Conservation (phyloP, 2,113 vertebrate species). For the Cathartes aura region DNA sequence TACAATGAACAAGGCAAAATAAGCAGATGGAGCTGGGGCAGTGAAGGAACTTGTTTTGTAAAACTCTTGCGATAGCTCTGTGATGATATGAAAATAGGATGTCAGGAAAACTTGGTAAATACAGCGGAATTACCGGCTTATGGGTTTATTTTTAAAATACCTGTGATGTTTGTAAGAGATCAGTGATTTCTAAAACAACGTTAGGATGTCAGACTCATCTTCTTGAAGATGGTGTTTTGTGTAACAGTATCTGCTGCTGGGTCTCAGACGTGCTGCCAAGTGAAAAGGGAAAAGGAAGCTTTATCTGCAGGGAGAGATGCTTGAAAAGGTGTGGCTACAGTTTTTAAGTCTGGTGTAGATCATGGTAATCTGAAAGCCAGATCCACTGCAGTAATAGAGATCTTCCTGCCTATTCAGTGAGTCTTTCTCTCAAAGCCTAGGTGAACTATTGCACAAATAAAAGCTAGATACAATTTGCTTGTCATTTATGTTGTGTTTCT, state of each 20-base stretch:
- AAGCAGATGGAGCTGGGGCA: not conserved
- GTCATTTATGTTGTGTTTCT: not conserved
- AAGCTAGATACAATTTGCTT: not conserved
- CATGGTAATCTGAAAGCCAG: not conserved
- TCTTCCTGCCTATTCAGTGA: not conserved
- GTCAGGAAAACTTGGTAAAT: not conserved
- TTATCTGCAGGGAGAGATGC: not conserved
- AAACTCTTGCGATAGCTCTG: not conserved
- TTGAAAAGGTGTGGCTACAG: not conserved
- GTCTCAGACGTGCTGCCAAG: not conserved
- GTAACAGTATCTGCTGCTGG: not conserved
- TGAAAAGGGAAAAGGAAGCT: not conserved
- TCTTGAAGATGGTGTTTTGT: not conserved
- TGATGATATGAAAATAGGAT: not conserved
- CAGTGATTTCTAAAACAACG: not conserved
- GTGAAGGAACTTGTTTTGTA: not conserved
- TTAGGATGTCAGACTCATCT: not conserved
- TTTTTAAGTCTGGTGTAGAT: not conserved
- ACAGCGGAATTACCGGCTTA: not conserved
- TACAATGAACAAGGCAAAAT: not conserved
- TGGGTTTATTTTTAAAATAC: not conserved
- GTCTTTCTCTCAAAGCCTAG: not conserved
- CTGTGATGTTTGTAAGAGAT: not conserved
- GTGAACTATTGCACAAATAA: not conserved
- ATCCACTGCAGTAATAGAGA: not conserved